A percentile compares a stretch with the other conserved stretches of the same genome.
These are phyloP conservation scores for Leptarthrus brevirostris DNA, from an alignment of 2,888 invertebrate species.

Conservation along the genomic window DNA sequence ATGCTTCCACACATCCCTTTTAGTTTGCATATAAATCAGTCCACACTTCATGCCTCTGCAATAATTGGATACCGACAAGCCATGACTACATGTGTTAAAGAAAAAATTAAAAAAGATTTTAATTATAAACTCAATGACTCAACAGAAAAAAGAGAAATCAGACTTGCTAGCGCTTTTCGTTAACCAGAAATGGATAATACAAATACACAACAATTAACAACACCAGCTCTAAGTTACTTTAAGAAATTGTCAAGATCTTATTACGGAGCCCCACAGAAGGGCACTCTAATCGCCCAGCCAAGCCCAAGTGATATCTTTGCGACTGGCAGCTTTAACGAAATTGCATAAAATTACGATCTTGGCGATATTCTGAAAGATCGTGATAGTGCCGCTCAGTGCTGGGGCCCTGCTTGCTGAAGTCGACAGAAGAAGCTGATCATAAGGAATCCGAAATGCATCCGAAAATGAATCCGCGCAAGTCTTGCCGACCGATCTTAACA, in stretches of 20 bases:
- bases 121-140: slow-evolving; percentile 28
- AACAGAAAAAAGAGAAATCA: slow-evolving; percentile 30
- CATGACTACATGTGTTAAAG: slow-evolving; percentile 9
- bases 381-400: background rate
- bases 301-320: background rate
- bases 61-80: slow-evolving; percentile 10
- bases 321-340: background rate
- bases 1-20: background rate
- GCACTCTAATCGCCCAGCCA: background rate
- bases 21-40: slow-evolving; percentile 10
- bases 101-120: slow-evolving; percentile 25
- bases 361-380: background rate
- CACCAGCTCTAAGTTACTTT: slow-evolving; percentile 7
- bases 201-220: slow-evolving; percentile 18
- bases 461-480: slow-evolving; percentile 10
- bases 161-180: slow-evolving; percentile 18
- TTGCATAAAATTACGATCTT: slow-evolving; percentile 32
- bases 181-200: background rate
- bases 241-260: slow-evolving; percentile 8
- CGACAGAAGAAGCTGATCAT: background rate
- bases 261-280: background rate
- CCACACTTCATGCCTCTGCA: background rate
- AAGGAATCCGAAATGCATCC: background rate
- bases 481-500: slow-evolving; percentile 11
- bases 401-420: background rate